Evolutionary conservation across 2,888 invertebrate species (phyloP).

Genomic region (Caenorhabditis sp.): DNA sequence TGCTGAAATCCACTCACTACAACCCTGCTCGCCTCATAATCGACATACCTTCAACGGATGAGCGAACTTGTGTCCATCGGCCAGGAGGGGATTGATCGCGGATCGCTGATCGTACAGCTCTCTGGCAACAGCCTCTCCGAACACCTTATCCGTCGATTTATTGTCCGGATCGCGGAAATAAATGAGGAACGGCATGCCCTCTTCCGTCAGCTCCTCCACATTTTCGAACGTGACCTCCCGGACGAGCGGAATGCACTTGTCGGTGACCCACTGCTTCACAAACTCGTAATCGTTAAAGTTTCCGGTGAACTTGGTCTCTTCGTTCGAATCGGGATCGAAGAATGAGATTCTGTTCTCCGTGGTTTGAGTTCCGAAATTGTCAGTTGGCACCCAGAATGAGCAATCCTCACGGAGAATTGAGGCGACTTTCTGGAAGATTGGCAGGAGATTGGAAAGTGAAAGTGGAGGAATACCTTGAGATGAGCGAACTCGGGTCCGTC

Average conservation of each 20-base stretch:
- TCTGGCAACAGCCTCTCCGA: constrained; percentile 85
- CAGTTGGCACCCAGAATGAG: constrained; percentile 92
- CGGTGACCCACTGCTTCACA: constrained; percentile 89
- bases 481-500: constrained; percentile 69
- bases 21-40: neutral
- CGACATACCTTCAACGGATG: constrained; percentile 90
- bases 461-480: constrained; percentile 51
- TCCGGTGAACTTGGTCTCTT: constrained; percentile 75
- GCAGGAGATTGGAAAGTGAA: neutral
- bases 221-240: constrained; percentile 94
- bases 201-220: constrained; percentile 86
- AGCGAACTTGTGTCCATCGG: constrained; percentile 96
- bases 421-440: constrained; percentile 80
- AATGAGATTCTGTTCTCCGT: constrained; percentile 70
- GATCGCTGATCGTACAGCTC: constrained; percentile 91
- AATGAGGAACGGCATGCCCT: constrained; percentile 97
- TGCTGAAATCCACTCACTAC: constrained; percentile 20
- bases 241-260: constrained; percentile 96
- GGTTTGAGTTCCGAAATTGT: constrained; percentile 79
- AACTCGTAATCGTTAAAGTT: constrained; percentile 83
- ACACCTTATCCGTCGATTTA: constrained; percentile 89
- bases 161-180: constrained; percentile 91
- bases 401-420: constrained; percentile 94
- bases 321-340: constrained; percentile 73
- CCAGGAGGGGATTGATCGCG: constrained; percentile 94